Evolutionary conservation across 2,888 invertebrate genomes (phyloP).

Genomic region (Lapara coniferarum): DNA sequence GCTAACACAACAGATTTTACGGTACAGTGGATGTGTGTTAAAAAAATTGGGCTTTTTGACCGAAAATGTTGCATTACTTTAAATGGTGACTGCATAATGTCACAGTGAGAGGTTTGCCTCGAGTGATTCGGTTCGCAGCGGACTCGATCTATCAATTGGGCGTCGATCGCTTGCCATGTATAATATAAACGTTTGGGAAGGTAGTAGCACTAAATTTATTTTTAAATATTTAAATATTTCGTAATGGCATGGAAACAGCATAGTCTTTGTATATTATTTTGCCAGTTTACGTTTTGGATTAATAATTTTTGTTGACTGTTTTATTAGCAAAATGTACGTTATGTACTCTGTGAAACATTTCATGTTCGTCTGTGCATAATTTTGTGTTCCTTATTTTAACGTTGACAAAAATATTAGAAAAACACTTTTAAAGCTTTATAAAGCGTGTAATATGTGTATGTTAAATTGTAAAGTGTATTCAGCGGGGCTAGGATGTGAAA

Average conservation of each 20-base stretch:
- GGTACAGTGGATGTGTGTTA: not conserved
- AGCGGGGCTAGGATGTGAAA: too few species aligned
- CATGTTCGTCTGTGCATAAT: constrained; percentile 22
- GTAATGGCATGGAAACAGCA: constrained; percentile 14
- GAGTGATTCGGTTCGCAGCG: not conserved
- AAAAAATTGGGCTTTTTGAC: not conserved
- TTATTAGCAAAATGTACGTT: constrained; percentile 31
- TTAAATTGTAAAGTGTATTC: constrained; percentile 56
- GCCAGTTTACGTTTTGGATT: constrained; percentile 35
- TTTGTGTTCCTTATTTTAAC: constrained; percentile 42
- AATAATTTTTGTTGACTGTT: constrained; percentile 37
- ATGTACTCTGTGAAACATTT: constrained; percentile 34
- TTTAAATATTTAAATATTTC: constrained; percentile 39
- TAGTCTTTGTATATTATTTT: constrained; percentile 18
- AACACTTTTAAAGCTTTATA: constrained; percentile 50
- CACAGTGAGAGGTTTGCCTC: not conserved
- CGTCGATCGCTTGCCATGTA: constrained; percentile 7
- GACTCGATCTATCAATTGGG: not conserved
- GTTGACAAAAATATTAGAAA: constrained; percentile 37
- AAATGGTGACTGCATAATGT: not conserved
- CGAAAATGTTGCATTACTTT: not conserved
- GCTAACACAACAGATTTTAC: not conserved
- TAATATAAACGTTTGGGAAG: not conserved
- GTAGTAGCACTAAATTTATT: constrained; percentile 29
- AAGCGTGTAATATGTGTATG: constrained; percentile 45